phyloP scores from a whole-genome alignment of 2,888 invertebrate species.

The Malacosoma neustria region DNA sequence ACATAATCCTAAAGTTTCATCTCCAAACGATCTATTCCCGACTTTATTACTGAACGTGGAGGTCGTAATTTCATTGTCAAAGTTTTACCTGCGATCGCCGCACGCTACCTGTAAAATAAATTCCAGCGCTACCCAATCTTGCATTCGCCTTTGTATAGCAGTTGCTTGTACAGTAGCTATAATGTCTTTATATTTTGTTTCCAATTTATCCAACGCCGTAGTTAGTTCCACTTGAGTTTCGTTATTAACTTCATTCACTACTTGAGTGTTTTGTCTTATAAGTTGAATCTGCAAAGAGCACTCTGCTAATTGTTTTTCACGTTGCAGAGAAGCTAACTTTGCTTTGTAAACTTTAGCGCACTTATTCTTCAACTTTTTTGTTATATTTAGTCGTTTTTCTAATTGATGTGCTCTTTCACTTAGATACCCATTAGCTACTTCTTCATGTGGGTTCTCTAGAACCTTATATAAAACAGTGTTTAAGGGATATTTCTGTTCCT shows the following conservation, averaged over 20 bases:
- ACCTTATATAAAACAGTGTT: slow-evolving; percentile 32
- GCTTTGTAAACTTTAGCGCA: slow-evolving; percentile 38
- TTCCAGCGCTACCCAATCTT: slow-evolving; percentile 54
- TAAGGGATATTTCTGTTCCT: slow-evolving; percentile 38
- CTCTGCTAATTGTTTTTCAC: slow-evolving; percentile 51
- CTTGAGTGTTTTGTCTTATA: slow-evolving; percentile 47
- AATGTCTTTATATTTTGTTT: slow-evolving; percentile 57
- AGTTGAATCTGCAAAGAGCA: slow-evolving; percentile 54
- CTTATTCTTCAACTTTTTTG: slow-evolving; percentile 47
- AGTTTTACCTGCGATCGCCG: slow-evolving; percentile 31
- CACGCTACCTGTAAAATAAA: slow-evolving; percentile 47
- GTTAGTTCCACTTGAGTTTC: slow-evolving; percentile 46
- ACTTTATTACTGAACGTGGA: slow-evolving; percentile 33
- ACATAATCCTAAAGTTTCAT: slow-evolving; percentile 43
- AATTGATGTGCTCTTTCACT: slow-evolving; percentile 33
- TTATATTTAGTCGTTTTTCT: slow-evolving; percentile 46
- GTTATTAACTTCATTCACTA: slow-evolving; percentile 41
- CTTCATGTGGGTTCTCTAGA: slow-evolving; percentile 29
- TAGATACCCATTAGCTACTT: slow-evolving; percentile 19
- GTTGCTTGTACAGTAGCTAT: slow-evolving; percentile 58
- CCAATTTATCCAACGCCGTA: slow-evolving; percentile 47
- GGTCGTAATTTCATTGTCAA: slow-evolving; percentile 33
- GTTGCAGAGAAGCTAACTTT: slow-evolving; percentile 42
- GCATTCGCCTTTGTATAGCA: slow-evolving; percentile 53
- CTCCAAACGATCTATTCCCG: slow-evolving; percentile 36